These are phyloP conservation scores for Calvadosia cruxmelitensis DNA, from an alignment of 30 jellyfish, hydroid and myxozoan genomes.

Conservation along the genomic window DNA sequence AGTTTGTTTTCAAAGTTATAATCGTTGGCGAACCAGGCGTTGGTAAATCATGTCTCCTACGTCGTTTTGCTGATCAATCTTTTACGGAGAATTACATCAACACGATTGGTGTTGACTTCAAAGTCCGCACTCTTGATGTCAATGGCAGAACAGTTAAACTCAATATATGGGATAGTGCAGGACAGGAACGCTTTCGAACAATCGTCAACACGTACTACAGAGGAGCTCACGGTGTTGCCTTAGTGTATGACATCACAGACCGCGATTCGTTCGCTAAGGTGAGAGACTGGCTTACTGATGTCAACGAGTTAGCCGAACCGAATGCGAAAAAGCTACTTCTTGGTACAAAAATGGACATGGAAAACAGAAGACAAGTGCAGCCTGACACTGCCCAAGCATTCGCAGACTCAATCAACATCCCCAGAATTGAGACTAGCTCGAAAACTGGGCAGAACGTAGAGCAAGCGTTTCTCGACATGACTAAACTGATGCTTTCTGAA, in stretches of 20 bases:
- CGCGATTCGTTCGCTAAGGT: slow-evolving; percentile 76
- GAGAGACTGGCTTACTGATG: slow-evolving; percentile 78
- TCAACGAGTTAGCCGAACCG: slow-evolving; percentile 85
- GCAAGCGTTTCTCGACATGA: slow-evolving; percentile 74
- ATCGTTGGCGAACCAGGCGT: slow-evolving; percentile 98
- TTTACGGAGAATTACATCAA: slow-evolving; percentile 85
- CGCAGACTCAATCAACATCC: slow-evolving; percentile 40
- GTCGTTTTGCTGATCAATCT: slow-evolving; percentile 95
- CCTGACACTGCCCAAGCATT: slow-evolving; percentile 35
- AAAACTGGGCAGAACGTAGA: slow-evolving; percentile 93
- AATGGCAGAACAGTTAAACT: slow-evolving; percentile 75
- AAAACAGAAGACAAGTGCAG: slow-evolving; percentile 47
- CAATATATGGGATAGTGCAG: slow-evolving; percentile 98
- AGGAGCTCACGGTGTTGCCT: slow-evolving; percentile 89
- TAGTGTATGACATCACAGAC: slow-evolving; percentile 89
- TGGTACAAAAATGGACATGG: slow-evolving; percentile 86
- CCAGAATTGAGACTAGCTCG: slow-evolving; percentile 77
- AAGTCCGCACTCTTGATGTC: slow-evolving; percentile 80
- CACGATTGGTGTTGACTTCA: slow-evolving; percentile 98
- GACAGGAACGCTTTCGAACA: slow-evolving; percentile 96
- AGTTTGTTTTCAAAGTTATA: slow-evolving; percentile 80
- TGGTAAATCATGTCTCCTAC: slow-evolving; percentile 86
- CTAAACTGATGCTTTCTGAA: slow-evolving; percentile 61
- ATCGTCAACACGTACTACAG: slow-evolving; percentile 89
- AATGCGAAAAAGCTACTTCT: slow-evolving; percentile 73